Percentiles rank a stretch among this genome's conserved stretches.
Conservation (phyloP, 2,797 vertebrate species). For the Acanthis flammea region DNA sequence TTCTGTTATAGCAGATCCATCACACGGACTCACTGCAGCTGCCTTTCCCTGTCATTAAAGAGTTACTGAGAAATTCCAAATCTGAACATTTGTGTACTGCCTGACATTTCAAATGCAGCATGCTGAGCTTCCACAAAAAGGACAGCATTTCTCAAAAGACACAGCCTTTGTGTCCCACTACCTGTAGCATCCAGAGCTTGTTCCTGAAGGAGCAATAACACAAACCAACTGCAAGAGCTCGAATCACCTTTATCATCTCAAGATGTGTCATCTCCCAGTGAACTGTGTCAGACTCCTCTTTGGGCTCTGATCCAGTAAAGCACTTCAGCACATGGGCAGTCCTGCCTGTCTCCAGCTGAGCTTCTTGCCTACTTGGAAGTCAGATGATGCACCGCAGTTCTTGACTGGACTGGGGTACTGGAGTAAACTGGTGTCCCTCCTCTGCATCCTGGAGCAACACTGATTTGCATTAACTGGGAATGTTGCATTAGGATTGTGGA, state of each 20-base stretch:
- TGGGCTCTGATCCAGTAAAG: slow-evolving; percentile 27
- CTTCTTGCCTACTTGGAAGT: not conserved
- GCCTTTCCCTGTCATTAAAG: not conserved
- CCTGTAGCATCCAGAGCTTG: not conserved
- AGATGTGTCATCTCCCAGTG: not conserved
- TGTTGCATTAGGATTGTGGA: not conserved
- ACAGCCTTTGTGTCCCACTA: not conserved
- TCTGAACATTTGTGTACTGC: not conserved
- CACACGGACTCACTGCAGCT: not conserved
- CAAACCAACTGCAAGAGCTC: not conserved
- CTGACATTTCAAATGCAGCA: not conserved
- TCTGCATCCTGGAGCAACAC: not conserved
- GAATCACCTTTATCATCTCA: not conserved
- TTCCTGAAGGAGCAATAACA: not conserved
- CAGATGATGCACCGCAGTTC: not conserved
- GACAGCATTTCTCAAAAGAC: not conserved
- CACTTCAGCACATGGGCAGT: not conserved
- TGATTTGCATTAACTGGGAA: slow-evolving; percentile 5
- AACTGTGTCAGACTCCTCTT: not conserved
- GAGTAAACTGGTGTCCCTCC: not conserved
- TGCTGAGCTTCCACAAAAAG: not conserved
- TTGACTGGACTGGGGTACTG: not conserved
- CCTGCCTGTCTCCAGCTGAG: slow-evolving; percentile 5
- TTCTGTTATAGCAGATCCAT: not conserved
- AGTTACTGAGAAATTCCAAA: slow-evolving; percentile 48